Evolutionary conservation across 2,888 invertebrate genomes (phyloP), one percentile per base, ranked within the genome.

Genomic region (Euclidia mi): DNA sequence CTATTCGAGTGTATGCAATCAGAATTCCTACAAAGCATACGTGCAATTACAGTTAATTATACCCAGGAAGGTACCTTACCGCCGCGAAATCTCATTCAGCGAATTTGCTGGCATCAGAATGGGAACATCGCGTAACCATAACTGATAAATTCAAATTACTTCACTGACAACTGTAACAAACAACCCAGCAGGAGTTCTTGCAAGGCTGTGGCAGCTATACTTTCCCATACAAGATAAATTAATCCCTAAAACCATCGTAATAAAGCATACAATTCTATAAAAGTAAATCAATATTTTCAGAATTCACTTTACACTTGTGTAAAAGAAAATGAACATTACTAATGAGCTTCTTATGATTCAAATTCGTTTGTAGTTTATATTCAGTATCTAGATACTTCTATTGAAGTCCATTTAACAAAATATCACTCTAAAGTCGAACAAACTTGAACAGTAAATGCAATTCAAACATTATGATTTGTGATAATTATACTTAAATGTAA

Each of bases 401-500:
- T 37, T 53, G 67, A 70, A 79, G 66, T 76, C 60, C 59, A 74
- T 81, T 78, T 77, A 81, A 81, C 79, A 80, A 66, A 66, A 69
- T 72, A 71, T 64, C 45, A 72, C 57, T 81, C 72, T 71, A 64
- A 64, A 64, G 63, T 69, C 58, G 59, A 56, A 70, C 74, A 70
- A 80, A 76, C 69, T 72, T 74, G 76, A 70, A 65, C 72, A 66
- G 77, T 76, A 74, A 87, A 83, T 75, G 78, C 62, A 76, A 72
- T 64, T 76, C 64, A 86, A 85, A 85, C 84, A 87, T 84, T 83
- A 82, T 88, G 88, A 90, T 88, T 88, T 88, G 86, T 81, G 79
- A 81, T 87, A 89, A 89, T 88, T 88, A 83, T 79, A 79, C 81
- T 84, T 82, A 84, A 84, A 82, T 73, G 78, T 73, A 72, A 79